phyloP scores from a whole-genome alignment of 2,113 vertebrate genomes.

The Isichthys henryi region DNA sequence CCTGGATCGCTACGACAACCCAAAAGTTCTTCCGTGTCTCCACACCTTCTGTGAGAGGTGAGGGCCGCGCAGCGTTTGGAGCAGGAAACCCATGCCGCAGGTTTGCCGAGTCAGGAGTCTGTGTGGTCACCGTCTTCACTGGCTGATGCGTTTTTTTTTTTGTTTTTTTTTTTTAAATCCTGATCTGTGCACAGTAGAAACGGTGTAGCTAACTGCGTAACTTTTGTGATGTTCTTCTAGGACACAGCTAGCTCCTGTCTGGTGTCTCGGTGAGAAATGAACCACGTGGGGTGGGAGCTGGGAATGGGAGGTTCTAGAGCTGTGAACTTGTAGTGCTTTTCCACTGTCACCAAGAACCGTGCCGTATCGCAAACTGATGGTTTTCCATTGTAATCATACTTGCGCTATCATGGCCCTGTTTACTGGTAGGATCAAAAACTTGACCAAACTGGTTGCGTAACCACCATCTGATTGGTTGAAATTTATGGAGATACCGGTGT shows the following conservation, averaged over 20 bases:
- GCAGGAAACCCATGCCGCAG: neutral
- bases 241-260: neutral
- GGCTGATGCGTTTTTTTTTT: too few species aligned
- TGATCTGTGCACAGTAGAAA: neutral
- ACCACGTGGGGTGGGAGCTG: neutral
- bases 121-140: neutral
- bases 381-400: neutral
- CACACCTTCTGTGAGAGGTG: slow-evolving; percentile 92
- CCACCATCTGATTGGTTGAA: neutral
- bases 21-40: slow-evolving; percentile 94
- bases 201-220: neutral
- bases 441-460: neutral
- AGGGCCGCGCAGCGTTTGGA: slow-evolving; percentile 31
- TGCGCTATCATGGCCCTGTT: neutral
- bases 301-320: neutral
- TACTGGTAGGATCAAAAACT: neutral
- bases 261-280: neutral
- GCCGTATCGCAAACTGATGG: neutral
- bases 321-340: neutral
- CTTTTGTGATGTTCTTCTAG: neutral
- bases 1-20: slow-evolving; percentile 95
- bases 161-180: too few species aligned
- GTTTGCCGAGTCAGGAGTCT: neutral
- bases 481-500: neutral
- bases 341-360: neutral